These are phyloP conservation scores for Pangasianodon hypophthalmus DNA, from an alignment of 2,113 vertebrate species.

Conservation along the genomic window DNA sequence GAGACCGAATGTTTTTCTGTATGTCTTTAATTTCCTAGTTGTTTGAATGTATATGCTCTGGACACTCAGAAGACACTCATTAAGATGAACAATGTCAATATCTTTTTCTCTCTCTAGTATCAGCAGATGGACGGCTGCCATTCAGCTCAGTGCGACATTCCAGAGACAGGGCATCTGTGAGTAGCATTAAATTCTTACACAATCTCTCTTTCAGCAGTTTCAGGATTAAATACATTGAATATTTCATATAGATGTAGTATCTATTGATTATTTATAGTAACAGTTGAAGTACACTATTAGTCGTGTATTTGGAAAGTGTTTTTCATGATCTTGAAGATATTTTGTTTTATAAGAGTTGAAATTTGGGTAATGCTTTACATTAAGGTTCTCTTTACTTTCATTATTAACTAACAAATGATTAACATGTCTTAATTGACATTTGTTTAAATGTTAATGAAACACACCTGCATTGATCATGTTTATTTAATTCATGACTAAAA, in stretches of 20 bases:
- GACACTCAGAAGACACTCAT: not conserved
- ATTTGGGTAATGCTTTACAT: not conserved
- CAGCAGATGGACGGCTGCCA: slow-evolving; percentile 85
- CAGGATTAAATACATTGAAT: not conserved
- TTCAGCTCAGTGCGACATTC: slow-evolving; percentile 87
- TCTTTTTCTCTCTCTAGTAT: slow-evolving; percentile 68
- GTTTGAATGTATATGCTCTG: slow-evolving; percentile 30
- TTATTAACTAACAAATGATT: not conserved
- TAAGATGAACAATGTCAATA: not conserved
- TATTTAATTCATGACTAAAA: not conserved
- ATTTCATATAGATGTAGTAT: not conserved
- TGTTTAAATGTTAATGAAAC: not conserved
- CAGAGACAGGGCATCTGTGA: slow-evolving; percentile 90
- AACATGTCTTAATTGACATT: not conserved
- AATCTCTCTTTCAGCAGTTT: not conserved
- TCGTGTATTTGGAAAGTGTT: not conserved
- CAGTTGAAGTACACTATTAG: not conserved
- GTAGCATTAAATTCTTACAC: slow-evolving; percentile 61
- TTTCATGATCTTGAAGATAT: not conserved
- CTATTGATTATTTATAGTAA: not conserved
- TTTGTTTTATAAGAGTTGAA: not conserved
- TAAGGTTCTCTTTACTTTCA: not conserved
- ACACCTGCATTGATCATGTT: not conserved
- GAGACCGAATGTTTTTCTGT: not conserved
- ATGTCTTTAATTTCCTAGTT: not conserved